A percentile compares a stretch with the other conserved stretches of the same genome.
These are phyloP conservation scores for Phocides pigmalion DNA, from an alignment of 1,140 invertebrate genomes.

Conservation along the genomic window DNA sequence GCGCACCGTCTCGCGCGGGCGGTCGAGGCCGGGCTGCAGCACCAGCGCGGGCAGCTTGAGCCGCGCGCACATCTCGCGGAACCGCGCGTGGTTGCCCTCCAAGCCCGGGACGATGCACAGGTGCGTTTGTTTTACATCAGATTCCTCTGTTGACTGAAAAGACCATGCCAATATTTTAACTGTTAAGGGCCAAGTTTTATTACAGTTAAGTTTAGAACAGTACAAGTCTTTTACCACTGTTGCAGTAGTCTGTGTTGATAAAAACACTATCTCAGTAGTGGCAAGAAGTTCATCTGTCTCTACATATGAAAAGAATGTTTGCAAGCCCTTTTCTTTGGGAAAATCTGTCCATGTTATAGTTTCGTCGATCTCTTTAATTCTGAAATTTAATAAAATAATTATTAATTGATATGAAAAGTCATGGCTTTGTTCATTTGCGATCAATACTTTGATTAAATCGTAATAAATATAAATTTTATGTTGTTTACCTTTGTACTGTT, in stretches of 20 bases:
- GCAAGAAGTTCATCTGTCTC: conserved; percentile 59
- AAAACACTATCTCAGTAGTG: conserved; percentile 55
- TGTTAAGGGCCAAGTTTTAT: too few relatives aligned
- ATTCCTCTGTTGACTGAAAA: too few relatives aligned
- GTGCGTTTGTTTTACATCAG: conserved; percentile 44
- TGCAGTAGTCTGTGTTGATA: conserved; percentile 48
- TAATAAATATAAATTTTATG: not conserved
- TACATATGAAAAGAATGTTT: conserved; percentile 49
- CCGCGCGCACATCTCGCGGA: conserved; percentile 45
- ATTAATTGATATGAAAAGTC: too few relatives aligned
- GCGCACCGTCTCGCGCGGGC: conserved; percentile 41
- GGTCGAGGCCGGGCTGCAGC: conserved; percentile 47
- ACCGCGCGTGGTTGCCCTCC: conserved; percentile 49
- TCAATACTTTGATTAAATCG: too few relatives aligned
- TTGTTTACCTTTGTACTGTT: conserved; percentile 39
- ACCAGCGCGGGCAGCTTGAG: conserved; percentile 51
- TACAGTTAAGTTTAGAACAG: too few relatives aligned
- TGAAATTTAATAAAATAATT: too few relatives aligned
- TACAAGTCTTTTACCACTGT: conserved; percentile 53
- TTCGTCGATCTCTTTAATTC: too few relatives aligned
- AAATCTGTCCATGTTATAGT: too few relatives aligned
- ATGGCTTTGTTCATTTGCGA: too few relatives aligned
- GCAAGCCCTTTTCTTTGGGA: conserved; percentile 46
- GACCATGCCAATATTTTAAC: too few relatives aligned
- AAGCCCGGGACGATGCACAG: conserved; percentile 57